Evolutionary conservation across 1,140 invertebrate genomes (phyloP).

Genomic region (Oppia nitens): DNA sequence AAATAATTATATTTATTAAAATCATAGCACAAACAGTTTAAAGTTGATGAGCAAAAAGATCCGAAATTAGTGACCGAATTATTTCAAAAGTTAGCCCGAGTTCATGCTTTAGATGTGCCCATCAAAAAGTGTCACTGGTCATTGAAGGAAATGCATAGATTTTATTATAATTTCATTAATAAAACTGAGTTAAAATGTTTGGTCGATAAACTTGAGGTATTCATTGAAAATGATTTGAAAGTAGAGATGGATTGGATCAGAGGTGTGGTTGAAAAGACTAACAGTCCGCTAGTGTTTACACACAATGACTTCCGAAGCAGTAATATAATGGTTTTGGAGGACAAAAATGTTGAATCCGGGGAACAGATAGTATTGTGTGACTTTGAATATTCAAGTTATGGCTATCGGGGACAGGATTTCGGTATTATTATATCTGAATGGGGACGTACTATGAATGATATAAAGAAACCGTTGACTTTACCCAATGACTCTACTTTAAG

Average conservation of each 20-base stretch:
- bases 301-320: not conserved
- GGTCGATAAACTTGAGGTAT: too few relatives aligned
- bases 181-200: too few relatives aligned
- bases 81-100: not conserved
- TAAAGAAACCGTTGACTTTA: not conserved
- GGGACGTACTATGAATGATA: not conserved
- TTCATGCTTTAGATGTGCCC: slow-evolving; percentile 5
- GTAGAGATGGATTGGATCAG: not conserved
- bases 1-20: too few relatives aligned
- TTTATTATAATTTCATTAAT: too few relatives aligned
- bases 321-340: not conserved
- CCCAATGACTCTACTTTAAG: not conserved
- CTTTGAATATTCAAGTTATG: not conserved
- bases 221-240: not conserved
- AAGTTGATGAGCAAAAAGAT: not conserved
- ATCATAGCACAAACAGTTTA: slow-evolving; percentile 10
- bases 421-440: not conserved
- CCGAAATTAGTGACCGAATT: not conserved
- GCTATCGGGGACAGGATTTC: not conserved
- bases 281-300: not conserved
- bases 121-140: slow-evolving; percentile 1
- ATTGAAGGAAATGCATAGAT: too few relatives aligned
- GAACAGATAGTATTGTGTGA: not conserved
- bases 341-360: not conserved
- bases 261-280: not conserved